Evolutionary conservation across 2,797 vertebrate genomes (phyloP).

Genomic region (Sarcoramphus papa): DNA sequence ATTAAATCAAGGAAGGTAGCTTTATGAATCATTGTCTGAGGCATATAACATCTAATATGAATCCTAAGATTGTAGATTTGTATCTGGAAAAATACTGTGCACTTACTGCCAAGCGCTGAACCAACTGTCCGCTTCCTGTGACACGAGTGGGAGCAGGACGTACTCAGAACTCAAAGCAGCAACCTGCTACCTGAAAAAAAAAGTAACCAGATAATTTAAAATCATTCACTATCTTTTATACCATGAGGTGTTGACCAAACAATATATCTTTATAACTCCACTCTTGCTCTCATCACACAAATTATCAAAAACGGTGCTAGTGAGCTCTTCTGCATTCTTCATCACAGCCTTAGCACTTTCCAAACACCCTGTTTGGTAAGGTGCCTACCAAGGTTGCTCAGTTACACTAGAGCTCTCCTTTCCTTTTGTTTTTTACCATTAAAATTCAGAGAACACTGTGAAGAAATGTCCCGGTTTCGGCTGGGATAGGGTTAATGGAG

Average conservation of each 20-base stretch:
- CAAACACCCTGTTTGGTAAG: neutral
- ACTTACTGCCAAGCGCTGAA: neutral
- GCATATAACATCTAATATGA: neutral
- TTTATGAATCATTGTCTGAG: neutral
- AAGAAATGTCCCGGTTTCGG: neutral
- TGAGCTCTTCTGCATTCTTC: neutral
- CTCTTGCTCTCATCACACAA: neutral
- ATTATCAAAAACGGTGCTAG: neutral
- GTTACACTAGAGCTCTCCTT: neutral
- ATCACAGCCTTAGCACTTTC: neutral
- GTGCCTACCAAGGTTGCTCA: neutral
- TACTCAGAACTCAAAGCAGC: neutral
- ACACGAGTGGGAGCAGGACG: fast-evolving
- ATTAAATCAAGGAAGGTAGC: neutral
- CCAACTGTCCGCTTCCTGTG: neutral
- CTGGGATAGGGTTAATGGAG: no score
- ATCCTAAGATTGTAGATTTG: neutral
- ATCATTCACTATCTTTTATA: neutral
- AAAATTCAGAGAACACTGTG: neutral
- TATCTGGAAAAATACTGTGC: neutral
- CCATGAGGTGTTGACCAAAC: neutral
- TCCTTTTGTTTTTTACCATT: neutral
- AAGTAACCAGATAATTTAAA: neutral
- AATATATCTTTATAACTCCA: neutral
- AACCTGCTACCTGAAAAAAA: neutral